A percentile compares a stretch with the other conserved stretches of the same genome.
These are phyloP conservation scores for Alectura lathami DNA, from an alignment of 2,113 vertebrate genomes.

Conservation along the genomic window DNA sequence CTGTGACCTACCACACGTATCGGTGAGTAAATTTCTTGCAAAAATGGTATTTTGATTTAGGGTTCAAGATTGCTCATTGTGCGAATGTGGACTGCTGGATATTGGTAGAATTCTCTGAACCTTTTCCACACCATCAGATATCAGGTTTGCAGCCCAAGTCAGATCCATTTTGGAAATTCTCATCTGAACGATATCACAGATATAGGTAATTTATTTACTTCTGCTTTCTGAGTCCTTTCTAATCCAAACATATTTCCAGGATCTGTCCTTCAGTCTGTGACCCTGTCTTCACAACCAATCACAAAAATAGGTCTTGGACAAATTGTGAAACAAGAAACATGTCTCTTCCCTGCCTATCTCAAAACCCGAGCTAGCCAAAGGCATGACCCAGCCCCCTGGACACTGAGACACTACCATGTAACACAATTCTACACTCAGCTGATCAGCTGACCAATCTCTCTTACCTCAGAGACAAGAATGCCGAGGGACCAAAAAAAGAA, in stretches of 20 bases:
- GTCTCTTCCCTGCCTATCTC: not conserved
- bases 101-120: not conserved
- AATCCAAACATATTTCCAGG: not conserved
- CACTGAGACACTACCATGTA: not conserved
- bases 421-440: not conserved
- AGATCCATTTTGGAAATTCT: not conserved
- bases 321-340: not conserved
- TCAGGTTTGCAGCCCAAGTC: not conserved
- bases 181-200: not conserved
- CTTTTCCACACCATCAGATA: not conserved
- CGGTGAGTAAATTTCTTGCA: not conserved
- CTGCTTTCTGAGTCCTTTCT: not conserved
- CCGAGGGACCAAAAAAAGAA: not conserved
- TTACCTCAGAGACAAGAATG: not conserved
- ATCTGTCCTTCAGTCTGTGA: not conserved
- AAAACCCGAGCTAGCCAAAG: not conserved
- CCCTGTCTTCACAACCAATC: not conserved
- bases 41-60: not conserved
- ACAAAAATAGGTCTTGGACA: not conserved
- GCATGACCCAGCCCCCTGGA: not conserved
- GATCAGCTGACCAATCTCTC: not conserved
- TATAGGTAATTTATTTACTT: not conserved
- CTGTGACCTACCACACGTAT: not conserved
- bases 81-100: not conserved
- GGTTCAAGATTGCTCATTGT: not conserved